Base-by-base conservation (phyloP, 2,888 invertebrate species). In the Caradrina kadenii region DNA sequence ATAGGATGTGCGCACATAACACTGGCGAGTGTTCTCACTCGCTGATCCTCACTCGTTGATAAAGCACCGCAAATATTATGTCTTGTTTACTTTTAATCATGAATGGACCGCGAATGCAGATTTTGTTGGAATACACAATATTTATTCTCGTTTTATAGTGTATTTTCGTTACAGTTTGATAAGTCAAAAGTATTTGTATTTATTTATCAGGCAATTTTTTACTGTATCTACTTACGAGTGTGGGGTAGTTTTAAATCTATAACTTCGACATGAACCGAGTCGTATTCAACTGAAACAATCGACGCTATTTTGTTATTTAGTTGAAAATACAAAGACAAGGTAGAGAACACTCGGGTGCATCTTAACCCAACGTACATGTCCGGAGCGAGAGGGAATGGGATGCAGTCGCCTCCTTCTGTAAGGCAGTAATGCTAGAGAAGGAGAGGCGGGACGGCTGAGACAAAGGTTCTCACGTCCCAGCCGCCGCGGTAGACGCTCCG, bases 1-100 rank as follows among this genome's bases (percentile, higher is more conserved):
- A 61, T 49, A 70, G 63, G 55, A 49, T 11, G 35, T n/a, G 45
- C 26, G 56, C 39, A 66, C 63, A 64, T 64, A 48, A 15, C 35
- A 50, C 54, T 10, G 19, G 31, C 56, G 15, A 59, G 10, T 58
- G 55, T 68, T 60, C 76, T 71, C 81, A 73, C 63, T 65, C 42
- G 60, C 73, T 71, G 76, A 81, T 79, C 73, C 69, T 56, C 66
- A 60, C 35, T 26, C 63, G 42, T 66, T 76, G 74, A 81, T 74
- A 81, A 81, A 79, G 76, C 65, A 54, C 71, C 63, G 54, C 62
- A 58, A 73, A 63, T 72, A 67, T 81, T 45, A 62, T 56, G 26
- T 66, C 48, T 42, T 81, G 82, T 81, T 81, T 79, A 68, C 67
- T 73, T 81, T 76, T 76, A 72, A 79, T 81, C 67, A 67, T 49